A percentile compares a stretch with the other conserved stretches of the same genome.
Evolutionary conservation across 1,140 invertebrate genomes (phyloP).

Genomic region (Drosophila leontia): DNA sequence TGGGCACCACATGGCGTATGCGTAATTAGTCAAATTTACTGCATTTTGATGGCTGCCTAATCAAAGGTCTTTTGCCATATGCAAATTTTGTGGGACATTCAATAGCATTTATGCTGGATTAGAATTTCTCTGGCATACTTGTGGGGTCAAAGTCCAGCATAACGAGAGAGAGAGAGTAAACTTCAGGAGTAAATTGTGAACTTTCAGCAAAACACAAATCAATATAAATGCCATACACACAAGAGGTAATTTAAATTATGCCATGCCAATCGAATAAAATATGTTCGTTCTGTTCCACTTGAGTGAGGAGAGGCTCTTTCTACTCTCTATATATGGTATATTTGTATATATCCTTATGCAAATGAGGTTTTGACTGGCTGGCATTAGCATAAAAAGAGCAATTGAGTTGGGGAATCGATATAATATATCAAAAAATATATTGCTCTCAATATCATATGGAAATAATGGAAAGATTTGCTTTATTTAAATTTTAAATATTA

Average conservation of each 20-base stretch:
- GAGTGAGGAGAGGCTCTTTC: conserved; percentile 14
- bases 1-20: conserved; percentile 52
- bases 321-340: not conserved
- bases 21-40: conserved; percentile 60
- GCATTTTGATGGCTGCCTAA: conserved; percentile 41
- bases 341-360: conserved; percentile 33
- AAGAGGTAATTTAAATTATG: conserved; percentile 48
- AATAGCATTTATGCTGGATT: conserved; percentile 2
- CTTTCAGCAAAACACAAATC: conserved; percentile 21
- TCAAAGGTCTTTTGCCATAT: conserved; percentile 28
- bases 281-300: conserved; percentile 48
- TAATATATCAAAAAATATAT: not conserved
- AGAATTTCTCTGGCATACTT: conserved; percentile 7
- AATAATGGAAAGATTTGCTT: too few species aligned
- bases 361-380: conserved; percentile 36
- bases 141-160: too few species aligned
- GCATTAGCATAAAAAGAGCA: conserved; percentile 66
- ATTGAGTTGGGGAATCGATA: conserved; percentile 8
- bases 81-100: conserved; percentile 2
- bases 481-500: too few species aligned
- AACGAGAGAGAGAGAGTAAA: too few species aligned
- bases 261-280: conserved; percentile 35
- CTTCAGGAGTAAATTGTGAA: not conserved
- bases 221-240: conserved; percentile 3
- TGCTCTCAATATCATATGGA: too few species aligned